Evolutionary conservation across 2,113 vertebrate genomes (phyloP).

Genomic region (Benitochromis conjunctus): DNA sequence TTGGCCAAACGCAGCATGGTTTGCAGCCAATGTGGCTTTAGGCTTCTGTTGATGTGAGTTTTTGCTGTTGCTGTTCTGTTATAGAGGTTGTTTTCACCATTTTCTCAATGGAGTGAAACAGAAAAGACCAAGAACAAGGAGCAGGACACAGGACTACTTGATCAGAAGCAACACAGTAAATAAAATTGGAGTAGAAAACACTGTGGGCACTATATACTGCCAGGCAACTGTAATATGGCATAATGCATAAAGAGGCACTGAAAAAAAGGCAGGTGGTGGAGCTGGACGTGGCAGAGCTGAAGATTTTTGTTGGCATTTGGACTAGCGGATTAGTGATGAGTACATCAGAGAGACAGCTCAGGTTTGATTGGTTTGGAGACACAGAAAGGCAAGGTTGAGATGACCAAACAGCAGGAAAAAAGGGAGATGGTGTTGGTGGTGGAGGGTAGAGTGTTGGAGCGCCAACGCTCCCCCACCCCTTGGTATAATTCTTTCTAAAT

Average conservation of each 20-base stretch:
- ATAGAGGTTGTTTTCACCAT: not conserved
- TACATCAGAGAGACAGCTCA: not conserved
- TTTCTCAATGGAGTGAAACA: not conserved
- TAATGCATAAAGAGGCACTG: not conserved
- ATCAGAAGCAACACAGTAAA: not conserved
- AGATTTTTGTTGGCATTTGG: not conserved
- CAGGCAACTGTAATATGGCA: not conserved
- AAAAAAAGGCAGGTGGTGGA: not conserved
- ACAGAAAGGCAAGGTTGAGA: not conserved
- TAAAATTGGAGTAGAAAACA: not conserved
- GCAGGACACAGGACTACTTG: not conserved
- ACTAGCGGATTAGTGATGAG: not conserved
- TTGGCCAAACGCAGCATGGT: not conserved
- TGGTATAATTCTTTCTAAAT: not conserved
- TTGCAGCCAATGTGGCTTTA: not conserved
- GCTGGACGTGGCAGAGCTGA: not conserved
- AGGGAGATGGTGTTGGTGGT: not conserved
- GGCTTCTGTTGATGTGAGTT: not conserved
- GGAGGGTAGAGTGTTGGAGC: not conserved
- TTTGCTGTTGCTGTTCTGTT: not conserved
- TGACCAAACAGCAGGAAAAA: not conserved
- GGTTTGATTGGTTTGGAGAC: not conserved
- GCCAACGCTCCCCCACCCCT: not conserved
- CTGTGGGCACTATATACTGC: not conserved
- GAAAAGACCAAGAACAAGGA: not conserved